Conservation (phyloP, 2,797 vertebrate species). For the Leptatherina wallacei region DNA sequence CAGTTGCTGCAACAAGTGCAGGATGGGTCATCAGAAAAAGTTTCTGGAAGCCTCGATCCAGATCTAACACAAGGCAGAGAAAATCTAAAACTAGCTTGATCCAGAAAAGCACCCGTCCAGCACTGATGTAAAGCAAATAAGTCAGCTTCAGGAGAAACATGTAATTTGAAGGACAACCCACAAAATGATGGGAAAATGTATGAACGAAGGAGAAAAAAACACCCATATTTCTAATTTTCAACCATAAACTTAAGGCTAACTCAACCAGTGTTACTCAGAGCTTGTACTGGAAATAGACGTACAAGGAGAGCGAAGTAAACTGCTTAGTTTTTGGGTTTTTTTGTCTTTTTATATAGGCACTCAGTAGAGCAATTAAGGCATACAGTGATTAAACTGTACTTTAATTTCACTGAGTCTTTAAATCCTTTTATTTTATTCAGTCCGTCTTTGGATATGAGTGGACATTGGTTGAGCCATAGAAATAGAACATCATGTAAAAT, state of each 20-base stretch:
- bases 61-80: neutral
- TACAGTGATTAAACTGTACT: no score
- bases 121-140: neutral
- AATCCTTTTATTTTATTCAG: neutral
- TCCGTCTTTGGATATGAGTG: neutral
- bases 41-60: no score
- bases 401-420: constrained; percentile 19
- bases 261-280: neutral
- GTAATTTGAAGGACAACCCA: neutral
- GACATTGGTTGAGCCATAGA: neutral
- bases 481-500: neutral
- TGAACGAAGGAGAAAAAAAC: no score
- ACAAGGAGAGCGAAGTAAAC: neutral
- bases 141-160: neutral
- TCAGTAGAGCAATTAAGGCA: no score
- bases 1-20: neutral
- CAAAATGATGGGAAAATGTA: neutral
- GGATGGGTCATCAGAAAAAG: neutral
- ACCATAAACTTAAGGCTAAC: neutral
- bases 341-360: no score
- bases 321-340: neutral
- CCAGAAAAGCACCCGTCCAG: no score
- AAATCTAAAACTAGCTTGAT: neutral
- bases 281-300: neutral
- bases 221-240: neutral